Evolutionary conservation across 2,888 invertebrate genomes (phyloP), one percentile per base, ranked within the genome.

Genomic region (Cryptocheilus praepositus): DNA sequence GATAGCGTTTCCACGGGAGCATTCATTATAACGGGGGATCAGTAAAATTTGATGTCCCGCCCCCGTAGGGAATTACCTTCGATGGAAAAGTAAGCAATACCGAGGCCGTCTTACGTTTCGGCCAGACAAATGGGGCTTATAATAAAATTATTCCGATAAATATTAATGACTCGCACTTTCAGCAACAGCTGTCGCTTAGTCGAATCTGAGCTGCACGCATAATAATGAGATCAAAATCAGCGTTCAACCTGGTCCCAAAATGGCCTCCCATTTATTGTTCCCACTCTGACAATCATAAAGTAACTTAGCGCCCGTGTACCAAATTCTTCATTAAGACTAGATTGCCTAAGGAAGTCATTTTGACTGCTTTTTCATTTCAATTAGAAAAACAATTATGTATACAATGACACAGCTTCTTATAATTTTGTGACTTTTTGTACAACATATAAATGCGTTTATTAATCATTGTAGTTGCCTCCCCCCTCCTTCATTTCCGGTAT

Each of bases 111-210:
- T 36, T 11, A 28, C 19, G 21, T 16, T 54, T 49, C 61, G 44
- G 28, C 57, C 57, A 49, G 46, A 54, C 44, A 67, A 67, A 63
- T 63, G 57, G 57, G 18, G 45, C 53, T 57, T 63, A 63, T 66
- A 67, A 67, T 67, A 57, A 67, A 67, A 63, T 67, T 22, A 57
- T 52, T 36, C 18, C 63, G 63, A 63, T 67, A 67, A 67, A 67
- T 67, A 67, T 67, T 67, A 67, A 67, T 67, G 63, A 25, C 62
- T 45, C 45, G 7, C 22, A 43, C n/a, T 44, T 18, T 21, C 44
- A 13, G 63, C 53, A n/a, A 52, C 57, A 45, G 63, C 52, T 67
- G 57, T 44, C 51, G 36, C 57, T 62, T 53, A 52, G 44, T 45
- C 36, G 61, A 43, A 18, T 7, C 8, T 43, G 49, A 36, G 46